Base-by-base conservation (phyloP, 2,113 vertebrate species). In the Chaenocephalus aceratus region DNA sequence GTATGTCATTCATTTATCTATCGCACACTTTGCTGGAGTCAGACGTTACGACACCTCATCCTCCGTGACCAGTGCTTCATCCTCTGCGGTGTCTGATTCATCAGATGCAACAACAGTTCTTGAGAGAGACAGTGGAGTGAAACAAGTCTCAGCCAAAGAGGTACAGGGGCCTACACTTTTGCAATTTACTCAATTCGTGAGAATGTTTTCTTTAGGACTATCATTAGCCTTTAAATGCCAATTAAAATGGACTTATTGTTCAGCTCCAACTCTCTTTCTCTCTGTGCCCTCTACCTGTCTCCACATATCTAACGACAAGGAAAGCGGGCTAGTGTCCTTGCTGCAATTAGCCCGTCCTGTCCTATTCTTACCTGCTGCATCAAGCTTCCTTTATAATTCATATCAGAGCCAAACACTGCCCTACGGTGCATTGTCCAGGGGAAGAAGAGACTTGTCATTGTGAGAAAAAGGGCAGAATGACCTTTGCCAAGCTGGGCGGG, bases 321-420 rank as follows among this genome's bases (percentile, higher is more conserved):
- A 60, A 75, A 57, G 14, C 34, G 15, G 48, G 48, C 61, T 14
- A 12, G 52, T 8, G 6, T 78, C 72, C 59, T 75, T 64, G 15
- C 54, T 30, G 51, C 69, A 79, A 87, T 91, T 80, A 90, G 18
- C 68, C 34, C 11, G 23, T 36, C 16, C 49, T 63, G 67, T 75
- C 46, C 71, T 60, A 18, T 69, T 77, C 75, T 63, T 79, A 72
- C 64, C 72, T 81, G 79, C 72, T 30, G 56, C 81, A 81, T 68
- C 36, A 44, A 75, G 74, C 44, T 63, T 60, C 84, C 77, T 86
- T 89, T 90, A 72, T 85, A 66, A 90, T 83, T 85, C 79, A 89
- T 78, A 89, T 90, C 82, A 74, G 80, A 85, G 77, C 80, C 71
- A 76, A 68, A 85, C 67, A 58, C 45, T 52, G 65, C 16, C 23